Percentiles rank a stretch among this genome's conserved stretches.
Conservation (phyloP, 92 coral and sea anemone species). For the Montipora capitata region DNA sequence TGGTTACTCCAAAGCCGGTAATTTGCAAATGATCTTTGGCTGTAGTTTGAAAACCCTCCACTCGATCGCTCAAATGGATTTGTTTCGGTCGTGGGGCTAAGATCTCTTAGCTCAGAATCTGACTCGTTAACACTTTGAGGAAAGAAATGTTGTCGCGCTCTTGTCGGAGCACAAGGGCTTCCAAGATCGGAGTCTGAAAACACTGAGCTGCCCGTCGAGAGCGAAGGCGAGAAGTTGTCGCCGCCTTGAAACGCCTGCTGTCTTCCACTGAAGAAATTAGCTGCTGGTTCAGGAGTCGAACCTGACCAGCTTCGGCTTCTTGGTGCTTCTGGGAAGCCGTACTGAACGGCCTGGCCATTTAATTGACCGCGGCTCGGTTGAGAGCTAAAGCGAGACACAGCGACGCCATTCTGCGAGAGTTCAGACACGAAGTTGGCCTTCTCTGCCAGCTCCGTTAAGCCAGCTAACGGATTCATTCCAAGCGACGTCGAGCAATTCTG, state of each 20-base stretch:
- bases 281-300: slow-evolving; percentile 10
- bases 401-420: slow-evolving; percentile 82
- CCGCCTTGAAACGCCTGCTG: slow-evolving; percentile 40
- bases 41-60: slow-evolving; percentile 42
- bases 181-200: slow-evolving; percentile 25
- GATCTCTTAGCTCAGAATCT: slow-evolving; percentile 14
- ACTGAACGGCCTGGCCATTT: slow-evolving; percentile 60
- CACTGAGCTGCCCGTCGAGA: slow-evolving; percentile 36
- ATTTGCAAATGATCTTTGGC: slow-evolving; percentile 71
- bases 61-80: slow-evolving; percentile 30
- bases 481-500: slow-evolving; percentile 66
- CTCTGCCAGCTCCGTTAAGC: slow-evolving; percentile 84
- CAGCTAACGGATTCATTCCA: slow-evolving; percentile 78
- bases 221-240: slow-evolving; percentile 46
- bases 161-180: slow-evolving; percentile 34
- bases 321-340: slow-evolving; percentile 58
- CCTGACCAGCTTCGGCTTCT: slow-evolving; percentile 34
- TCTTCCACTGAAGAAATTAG: slow-evolving; percentile 24
- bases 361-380: slow-evolving; percentile 78
- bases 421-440: slow-evolving; percentile 77
- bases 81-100: slow-evolving; percentile 34
- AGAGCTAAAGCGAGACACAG: slow-evolving; percentile 91
- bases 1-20: slow-evolving; percentile 76
- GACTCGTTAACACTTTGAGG: slow-evolving; percentile 19
- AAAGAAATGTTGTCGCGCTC: slow-evolving; percentile 28